A percentile compares a stretch with the other conserved stretches of the same genome.
Conservation (phyloP, 92 coral and sea anemone genomes). For the Porites evermanni region DNA sequence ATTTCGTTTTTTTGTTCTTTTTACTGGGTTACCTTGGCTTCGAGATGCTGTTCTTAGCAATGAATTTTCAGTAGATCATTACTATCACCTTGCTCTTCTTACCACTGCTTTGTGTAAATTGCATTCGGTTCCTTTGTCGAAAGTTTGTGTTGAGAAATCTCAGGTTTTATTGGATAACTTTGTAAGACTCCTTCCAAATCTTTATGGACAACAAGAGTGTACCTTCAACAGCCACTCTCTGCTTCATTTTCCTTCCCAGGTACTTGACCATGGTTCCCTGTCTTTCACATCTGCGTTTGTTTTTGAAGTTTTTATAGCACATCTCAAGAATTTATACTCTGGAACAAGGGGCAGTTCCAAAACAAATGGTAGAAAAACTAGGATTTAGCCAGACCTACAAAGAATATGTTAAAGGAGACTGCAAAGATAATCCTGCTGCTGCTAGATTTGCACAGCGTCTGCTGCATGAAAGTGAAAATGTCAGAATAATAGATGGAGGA, state of each 20-base stretch:
- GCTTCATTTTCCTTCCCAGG: slow-evolving; percentile 32
- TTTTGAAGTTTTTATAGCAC: slow-evolving; percentile 34
- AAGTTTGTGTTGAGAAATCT: slow-evolving; percentile 10
- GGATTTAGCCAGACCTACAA: slow-evolving; percentile 1
- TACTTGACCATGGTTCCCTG: slow-evolving; percentile 24
- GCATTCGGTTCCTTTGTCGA: background rate
- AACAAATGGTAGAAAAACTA: slow-evolving; percentile 20
- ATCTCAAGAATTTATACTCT: slow-evolving; percentile 14
- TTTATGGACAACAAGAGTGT: slow-evolving; percentile 19
- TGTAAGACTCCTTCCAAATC: background rate
- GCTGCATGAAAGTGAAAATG: too few species aligned
- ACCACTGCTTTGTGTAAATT: slow-evolving; percentile 20
- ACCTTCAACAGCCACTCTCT: slow-evolving; percentile 35
- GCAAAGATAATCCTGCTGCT: background rate
- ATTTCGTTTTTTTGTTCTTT: slow-evolving; percentile 21
- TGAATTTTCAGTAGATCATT: background rate
- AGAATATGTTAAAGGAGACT: background rate
- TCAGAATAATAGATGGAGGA: too few species aligned
- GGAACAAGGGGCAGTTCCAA: slow-evolving; percentile 35
- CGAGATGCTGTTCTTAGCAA: too few species aligned
- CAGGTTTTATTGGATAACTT: slow-evolving; percentile 4
- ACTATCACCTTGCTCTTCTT: background rate
- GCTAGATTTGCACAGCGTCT: too few species aligned
- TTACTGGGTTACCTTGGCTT: too few species aligned
- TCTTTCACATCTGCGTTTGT: slow-evolving; percentile 24